phyloP scores from a whole-genome alignment of 1,140 invertebrate species.

The Tribolium castaneum region DNA sequence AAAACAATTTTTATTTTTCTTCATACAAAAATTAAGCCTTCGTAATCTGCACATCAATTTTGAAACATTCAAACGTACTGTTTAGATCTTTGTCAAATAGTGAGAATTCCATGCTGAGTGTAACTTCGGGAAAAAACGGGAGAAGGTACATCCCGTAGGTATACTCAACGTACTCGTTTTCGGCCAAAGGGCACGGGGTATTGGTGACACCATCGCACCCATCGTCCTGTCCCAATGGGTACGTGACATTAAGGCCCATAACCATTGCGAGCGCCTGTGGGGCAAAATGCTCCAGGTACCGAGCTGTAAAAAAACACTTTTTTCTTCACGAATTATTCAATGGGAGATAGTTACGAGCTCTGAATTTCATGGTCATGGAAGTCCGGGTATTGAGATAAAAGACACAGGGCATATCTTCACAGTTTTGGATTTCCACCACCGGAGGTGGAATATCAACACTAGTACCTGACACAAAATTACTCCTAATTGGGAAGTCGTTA shows the following conservation, averaged over 20 bases:
- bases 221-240: slow-evolving; percentile 47
- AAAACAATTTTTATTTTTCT: no score
- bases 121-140: slow-evolving; percentile 37
- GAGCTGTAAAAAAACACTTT: neutral
- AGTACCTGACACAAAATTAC: neutral
- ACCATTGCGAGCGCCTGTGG: slow-evolving; percentile 40
- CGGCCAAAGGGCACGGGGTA: slow-evolving; percentile 48
- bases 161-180: slow-evolving; percentile 45
- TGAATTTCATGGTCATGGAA: neutral
- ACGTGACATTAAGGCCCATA: slow-evolving; percentile 41
- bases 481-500: no score
- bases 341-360: neutral
- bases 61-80: slow-evolving; percentile 42
- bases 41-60: slow-evolving; percentile 40
- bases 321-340: no score
- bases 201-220: slow-evolving; percentile 48
- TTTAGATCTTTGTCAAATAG: slow-evolving; percentile 36
- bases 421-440: neutral
- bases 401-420: neutral
- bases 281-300: slow-evolving; percentile 24
- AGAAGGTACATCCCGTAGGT: slow-evolving; percentile 37
- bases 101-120: slow-evolving; percentile 35
- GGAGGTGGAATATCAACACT: neutral
- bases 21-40: neutral
- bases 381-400: neutral